These are phyloP conservation scores for Syrista parreyssii DNA, from an alignment of 2,888 invertebrate genomes.

Conservation along the genomic window DNA sequence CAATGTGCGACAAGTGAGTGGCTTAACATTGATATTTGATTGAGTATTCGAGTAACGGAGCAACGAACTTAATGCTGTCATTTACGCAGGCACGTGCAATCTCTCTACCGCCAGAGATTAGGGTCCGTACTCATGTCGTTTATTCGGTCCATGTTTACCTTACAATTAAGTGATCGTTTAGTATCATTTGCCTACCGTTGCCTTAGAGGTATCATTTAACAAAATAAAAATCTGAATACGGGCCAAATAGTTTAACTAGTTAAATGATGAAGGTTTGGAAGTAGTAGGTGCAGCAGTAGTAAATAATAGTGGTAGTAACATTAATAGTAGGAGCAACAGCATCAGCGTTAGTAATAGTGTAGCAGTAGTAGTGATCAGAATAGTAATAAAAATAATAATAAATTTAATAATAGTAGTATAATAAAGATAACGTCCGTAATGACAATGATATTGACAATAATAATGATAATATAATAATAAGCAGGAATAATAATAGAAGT, in stretches of 20 bases:
- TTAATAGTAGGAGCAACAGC: conserved; percentile 2
- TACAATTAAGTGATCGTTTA: too few relatives aligned
- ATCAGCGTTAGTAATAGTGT: background rate
- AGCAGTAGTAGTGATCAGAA: background rate
- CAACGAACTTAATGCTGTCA: conserved; percentile 30
- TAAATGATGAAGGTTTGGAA: conserved; percentile 31
- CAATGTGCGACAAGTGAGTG: background rate
- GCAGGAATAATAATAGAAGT: conserved; percentile 13
- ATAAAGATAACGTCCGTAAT: conserved; percentile 22
- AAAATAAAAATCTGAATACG: too few relatives aligned
- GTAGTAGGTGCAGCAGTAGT: background rate
- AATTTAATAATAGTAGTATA: conserved; percentile 25
- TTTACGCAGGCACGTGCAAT: conserved; percentile 57
- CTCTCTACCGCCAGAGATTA: conserved; percentile 35
- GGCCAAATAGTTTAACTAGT: conserved; percentile 24
- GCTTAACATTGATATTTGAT: conserved; percentile 26
- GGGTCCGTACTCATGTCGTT: conserved; percentile 6
- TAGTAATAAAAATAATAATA: conserved; percentile 5
- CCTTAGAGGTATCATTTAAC: too few relatives aligned
- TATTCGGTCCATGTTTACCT: too few relatives aligned
- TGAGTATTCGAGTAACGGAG: conserved; percentile 46
- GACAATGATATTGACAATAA: conserved; percentile 33
- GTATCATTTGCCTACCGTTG: too few relatives aligned
- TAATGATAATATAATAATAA: conserved; percentile 33
- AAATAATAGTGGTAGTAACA: conserved; percentile 14